Evolutionary conservation across 2,113 vertebrate species (phyloP), one percentile per base, ranked within the genome.

Genomic region (Setophaga coronata): DNA sequence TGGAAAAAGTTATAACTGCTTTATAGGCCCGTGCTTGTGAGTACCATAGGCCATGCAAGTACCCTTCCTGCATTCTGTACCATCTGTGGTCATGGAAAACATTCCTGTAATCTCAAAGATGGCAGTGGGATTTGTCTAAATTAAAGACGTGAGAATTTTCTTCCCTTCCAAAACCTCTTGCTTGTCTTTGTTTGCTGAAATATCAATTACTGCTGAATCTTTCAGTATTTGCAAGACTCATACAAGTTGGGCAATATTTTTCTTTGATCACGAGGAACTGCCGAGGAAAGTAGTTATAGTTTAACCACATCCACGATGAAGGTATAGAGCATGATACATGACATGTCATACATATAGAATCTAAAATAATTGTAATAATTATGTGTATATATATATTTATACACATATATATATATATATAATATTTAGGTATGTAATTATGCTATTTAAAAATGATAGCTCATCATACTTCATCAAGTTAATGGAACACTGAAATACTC

Each of bases 401-500:
- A 83, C 54, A 18, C 14, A 13, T 14, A 40, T 14, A 40, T 33
- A 36, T 50, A 76, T 29, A 33, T 47, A 25, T 48, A 3, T 42
- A 72, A 47, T 36, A 78, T 48, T 62, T 77, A 72, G 78, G 21
- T 47, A 65, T 19, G 18, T n/a, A 87, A 89, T 72, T 77, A 65
- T 36, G 40, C 36, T 89, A 70, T 74, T 84, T 85, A 85, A 84
- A 33, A 45, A 40, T 67, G 65, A 92, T 64, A 74, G 42, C 43
- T 90, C 48, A 42, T 79, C 70, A 90, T 36, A 86, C 10, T 50
- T 84, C 74, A 83, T 82, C 77, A 93, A 89, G 23, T 73, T 90
- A 95, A 96, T 25, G 29, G 43, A 38, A 93, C 43, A 71, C 18
- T 34, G 78, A 93, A 97, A 70, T 82, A 76, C n/a, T 72, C 48